Percentiles rank a stretch among this genome's conserved stretches.
Conservation (phyloP, 1,140 invertebrate genomes). For the Drosophila setifemur region DNA sequence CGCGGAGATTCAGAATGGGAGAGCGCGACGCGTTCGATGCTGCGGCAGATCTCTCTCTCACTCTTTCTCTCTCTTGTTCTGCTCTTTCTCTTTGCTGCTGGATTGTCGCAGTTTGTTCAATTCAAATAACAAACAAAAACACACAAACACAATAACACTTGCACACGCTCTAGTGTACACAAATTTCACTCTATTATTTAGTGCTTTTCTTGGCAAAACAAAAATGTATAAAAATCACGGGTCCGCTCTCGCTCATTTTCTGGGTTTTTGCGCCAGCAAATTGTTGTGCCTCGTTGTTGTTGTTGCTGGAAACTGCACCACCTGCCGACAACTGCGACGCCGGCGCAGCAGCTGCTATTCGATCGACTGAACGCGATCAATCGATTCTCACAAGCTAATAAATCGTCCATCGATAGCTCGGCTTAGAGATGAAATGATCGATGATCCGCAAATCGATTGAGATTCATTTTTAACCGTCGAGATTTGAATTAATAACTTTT, state of each 20-base stretch:
- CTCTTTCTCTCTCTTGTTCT: neutral
- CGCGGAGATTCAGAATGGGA: too few species aligned
- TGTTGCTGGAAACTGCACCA: constrained; percentile 54
- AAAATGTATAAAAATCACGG: constrained; percentile 4
- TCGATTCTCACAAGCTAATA: constrained; percentile 8
- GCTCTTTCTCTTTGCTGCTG: neutral
- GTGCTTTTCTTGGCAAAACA: constrained; percentile 39
- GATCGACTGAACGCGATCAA: constrained; percentile 21
- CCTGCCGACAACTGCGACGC: constrained; percentile 61
- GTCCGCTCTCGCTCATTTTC: constrained; percentile 1
- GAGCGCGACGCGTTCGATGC: neutral
- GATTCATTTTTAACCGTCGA: too few species aligned
- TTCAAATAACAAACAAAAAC: constrained; percentile 48
- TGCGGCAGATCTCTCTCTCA: constrained; percentile 1
- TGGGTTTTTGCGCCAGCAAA: neutral
- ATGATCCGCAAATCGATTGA: neutral
- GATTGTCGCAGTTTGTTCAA: constrained; percentile 53
- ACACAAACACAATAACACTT: constrained; percentile 21
- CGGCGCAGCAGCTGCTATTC: constrained; percentile 65
- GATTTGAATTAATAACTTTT: too few species aligned
- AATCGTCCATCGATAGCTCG: constrained; percentile 18
- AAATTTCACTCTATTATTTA: constrained; percentile 70
- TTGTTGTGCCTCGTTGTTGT: constrained; percentile 4
- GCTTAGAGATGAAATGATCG: neutral
- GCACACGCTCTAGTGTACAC: constrained; percentile 24